Conservation (phyloP, 1,140 invertebrate species). For the Augochlora pura region DNA sequence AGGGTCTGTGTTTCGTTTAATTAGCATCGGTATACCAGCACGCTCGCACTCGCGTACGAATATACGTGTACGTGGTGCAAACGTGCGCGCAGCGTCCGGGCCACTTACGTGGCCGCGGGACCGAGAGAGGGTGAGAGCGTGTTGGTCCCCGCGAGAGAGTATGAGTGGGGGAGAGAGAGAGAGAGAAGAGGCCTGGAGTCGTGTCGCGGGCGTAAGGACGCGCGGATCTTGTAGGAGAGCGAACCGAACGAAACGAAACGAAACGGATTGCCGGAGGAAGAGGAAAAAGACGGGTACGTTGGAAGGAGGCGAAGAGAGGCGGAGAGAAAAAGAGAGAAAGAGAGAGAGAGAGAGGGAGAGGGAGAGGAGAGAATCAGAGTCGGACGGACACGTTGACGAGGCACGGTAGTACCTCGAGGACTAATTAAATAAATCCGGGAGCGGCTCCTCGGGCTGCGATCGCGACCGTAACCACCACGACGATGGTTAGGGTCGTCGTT, state of each 20-base stretch:
- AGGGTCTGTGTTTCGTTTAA: constrained; percentile 66
- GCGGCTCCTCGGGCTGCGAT: constrained; percentile 68
- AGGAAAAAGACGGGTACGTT: background rate
- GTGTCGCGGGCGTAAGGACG: constrained; percentile 36
- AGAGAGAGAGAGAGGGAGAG: background rate
- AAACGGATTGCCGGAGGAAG: background rate
- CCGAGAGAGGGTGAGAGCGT: background rate
- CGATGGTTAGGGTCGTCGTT: constrained; percentile 68
- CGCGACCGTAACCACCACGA: constrained; percentile 68
- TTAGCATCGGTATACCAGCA: constrained; percentile 65
- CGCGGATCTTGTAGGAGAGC: constrained; percentile 38
- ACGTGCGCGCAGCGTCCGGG: constrained; percentile 4
- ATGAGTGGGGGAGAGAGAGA: constrained; percentile 26
- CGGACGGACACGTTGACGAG: constrained; percentile 66
- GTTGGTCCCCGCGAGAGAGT: constrained; percentile 13
- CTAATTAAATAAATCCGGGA: constrained; percentile 78
- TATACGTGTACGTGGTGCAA: constrained; percentile 35
- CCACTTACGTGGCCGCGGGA: background rate
- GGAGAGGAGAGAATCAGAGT: constrained; percentile 42
- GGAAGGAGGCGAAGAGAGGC: too few species aligned
- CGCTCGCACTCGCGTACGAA: constrained; percentile 35
- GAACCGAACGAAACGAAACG: background rate
- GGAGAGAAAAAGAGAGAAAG: background rate
- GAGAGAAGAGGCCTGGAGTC: background rate
- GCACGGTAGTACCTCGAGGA: constrained; percentile 65